Evolutionary conservation across 2,797 vertebrate species (phyloP).

Genomic region (Epinephelus malabaricus): DNA sequence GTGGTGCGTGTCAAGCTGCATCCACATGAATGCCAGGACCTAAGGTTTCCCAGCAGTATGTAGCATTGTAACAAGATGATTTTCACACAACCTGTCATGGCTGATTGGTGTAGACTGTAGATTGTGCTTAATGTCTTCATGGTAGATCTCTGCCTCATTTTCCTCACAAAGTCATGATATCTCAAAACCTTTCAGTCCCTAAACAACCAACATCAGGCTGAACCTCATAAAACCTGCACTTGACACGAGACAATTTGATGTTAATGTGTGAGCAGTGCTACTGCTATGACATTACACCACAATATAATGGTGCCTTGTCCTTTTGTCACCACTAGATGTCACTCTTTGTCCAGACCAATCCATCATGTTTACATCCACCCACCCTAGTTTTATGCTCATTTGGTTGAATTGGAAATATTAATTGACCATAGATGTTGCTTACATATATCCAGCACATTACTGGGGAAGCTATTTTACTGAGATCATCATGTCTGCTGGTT

Average conservation of each 20-base stretch:
- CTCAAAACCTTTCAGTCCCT: neutral
- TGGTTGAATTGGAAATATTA: neutral
- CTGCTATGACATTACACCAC: neutral
- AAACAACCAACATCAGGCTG: neutral
- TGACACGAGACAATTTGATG: neutral
- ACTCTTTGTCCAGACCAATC: constrained; percentile 26
- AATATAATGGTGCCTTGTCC: neutral
- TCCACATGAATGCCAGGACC: no score
- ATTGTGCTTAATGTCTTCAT: neutral
- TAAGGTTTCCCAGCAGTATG: no score
- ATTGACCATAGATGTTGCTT: neutral
- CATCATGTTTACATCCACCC: neutral
- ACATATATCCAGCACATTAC: neutral
- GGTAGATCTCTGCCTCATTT: no score
- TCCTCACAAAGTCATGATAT: neutral
- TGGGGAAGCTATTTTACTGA: neutral
- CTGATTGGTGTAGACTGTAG: neutral
- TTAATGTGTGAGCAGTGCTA: neutral
- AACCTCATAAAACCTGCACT: neutral
- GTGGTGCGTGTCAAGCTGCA: no score
- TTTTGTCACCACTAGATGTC: constrained; percentile 73
- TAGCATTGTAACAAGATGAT: no score
- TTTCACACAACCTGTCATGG: no score
- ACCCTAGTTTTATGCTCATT: neutral
- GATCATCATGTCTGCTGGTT: neutral